A percentile compares a stretch with the other conserved stretches of the same genome.
These are phyloP conservation scores for Platyrinchus mystaceus DNA, from an alignment of 2,797 vertebrate genomes.

Conservation along the genomic window DNA sequence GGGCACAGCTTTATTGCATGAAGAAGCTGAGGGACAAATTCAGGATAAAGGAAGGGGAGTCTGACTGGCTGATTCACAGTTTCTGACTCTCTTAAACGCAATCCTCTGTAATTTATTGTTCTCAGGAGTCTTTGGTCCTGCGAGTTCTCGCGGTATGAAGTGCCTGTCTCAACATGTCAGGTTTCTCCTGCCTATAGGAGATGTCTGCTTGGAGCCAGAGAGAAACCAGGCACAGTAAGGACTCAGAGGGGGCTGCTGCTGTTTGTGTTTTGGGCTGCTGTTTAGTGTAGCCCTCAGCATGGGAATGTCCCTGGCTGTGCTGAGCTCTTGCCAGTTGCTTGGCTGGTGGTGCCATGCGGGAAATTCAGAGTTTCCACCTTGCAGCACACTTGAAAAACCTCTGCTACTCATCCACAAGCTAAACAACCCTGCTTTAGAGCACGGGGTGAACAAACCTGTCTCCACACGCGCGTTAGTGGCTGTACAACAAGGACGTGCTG, in stretches of 20 bases:
- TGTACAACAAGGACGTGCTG: neutral
- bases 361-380: neutral
- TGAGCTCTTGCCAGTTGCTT: neutral
- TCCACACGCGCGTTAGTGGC: neutral
- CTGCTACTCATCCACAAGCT: neutral
- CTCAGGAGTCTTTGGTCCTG: neutral
- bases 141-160: neutral
- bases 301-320: neutral
- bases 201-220: neutral
- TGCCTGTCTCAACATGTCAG: neutral
- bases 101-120: conserved; percentile 18
- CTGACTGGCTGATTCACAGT: conserved; percentile 3
- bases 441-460: neutral
- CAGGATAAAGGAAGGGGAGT: neutral
- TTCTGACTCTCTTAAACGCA: conserved; percentile 29
- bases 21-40: neutral
- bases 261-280: neutral
- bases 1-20: neutral
- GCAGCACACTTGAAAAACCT: neutral
- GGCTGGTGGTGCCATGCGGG: fast-evolving
- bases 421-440: neutral
- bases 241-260: neutral
- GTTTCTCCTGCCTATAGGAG: conserved; percentile 22
- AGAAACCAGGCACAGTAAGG: neutral
- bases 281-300: neutral